Conservation (phyloP, 2,113 vertebrate genomes). For the Accipiter virgatus region DNA sequence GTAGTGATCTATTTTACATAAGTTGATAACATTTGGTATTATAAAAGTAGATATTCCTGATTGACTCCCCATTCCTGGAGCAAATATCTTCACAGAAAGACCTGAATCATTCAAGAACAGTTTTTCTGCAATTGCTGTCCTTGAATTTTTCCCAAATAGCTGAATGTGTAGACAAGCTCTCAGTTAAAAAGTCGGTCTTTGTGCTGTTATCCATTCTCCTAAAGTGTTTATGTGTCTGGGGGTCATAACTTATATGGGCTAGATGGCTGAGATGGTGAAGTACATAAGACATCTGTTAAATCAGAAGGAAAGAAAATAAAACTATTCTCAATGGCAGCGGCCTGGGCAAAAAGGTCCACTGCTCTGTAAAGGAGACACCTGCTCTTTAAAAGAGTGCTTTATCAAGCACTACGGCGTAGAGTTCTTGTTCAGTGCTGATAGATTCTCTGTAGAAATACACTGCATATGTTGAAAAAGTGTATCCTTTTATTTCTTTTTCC, state of each 20-base stretch:
- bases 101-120: background rate
- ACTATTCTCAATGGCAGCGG: background rate
- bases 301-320: slow-evolving; percentile 31
- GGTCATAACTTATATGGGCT: background rate
- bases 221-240: slow-evolving; percentile 27
- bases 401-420: background rate
- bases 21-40: background rate
- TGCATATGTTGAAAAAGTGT: background rate
- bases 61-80: background rate
- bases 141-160: slow-evolving; percentile 21
- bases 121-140: background rate
- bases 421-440: background rate
- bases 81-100: background rate
- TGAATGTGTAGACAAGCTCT: background rate
- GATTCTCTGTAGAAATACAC: background rate
- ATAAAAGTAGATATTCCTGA: background rate
- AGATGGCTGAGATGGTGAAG: slow-evolving; percentile 1
- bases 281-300: slow-evolving; percentile 36
- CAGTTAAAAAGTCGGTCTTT: background rate
- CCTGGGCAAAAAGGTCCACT: background rate
- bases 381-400: background rate
- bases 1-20: background rate
- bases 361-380: background rate
- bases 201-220: background rate
- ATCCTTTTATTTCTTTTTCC: background rate